Evolutionary conservation across 2,797 vertebrate species (phyloP).

Genomic region (Sebastes matsubarae): DNA sequence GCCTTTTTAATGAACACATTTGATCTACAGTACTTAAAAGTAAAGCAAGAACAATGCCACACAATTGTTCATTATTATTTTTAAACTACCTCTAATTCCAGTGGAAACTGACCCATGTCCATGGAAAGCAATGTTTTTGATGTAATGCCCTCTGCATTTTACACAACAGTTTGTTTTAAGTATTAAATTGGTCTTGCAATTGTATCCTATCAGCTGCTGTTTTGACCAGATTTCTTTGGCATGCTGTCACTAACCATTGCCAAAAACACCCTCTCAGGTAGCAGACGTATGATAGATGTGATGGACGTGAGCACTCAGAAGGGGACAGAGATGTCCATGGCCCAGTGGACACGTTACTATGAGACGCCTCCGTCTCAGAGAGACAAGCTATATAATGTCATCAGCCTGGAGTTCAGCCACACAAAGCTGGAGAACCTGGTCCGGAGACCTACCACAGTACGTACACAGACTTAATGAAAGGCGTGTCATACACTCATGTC

Average conservation of each 20-base stretch:
- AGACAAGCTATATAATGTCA: slow-evolving; percentile 96
- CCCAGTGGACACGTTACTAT: slow-evolving; percentile 96
- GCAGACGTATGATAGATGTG: slow-evolving; percentile 95
- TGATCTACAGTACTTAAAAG: not conserved
- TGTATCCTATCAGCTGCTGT: not conserved
- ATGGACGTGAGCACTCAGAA: slow-evolving; percentile 98
- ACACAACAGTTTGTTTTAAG: not conserved
- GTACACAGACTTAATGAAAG: not conserved
- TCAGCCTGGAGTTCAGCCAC: slow-evolving; percentile 98
- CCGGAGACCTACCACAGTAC: slow-evolving; percentile 88
- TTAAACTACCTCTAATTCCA: not conserved
- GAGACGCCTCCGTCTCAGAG: slow-evolving; percentile 91
- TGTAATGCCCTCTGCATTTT: not conserved
- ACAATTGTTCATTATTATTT: not conserved
- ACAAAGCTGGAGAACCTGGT: slow-evolving; percentile 96
- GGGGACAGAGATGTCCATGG: slow-evolving; percentile 99
- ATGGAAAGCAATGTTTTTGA: not conserved
- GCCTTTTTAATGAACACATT: not conserved
- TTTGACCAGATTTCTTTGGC: not conserved
- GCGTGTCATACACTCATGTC: not conserved
- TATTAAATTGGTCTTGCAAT: not conserved
- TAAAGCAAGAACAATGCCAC: not conserved
- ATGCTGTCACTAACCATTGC: not conserved
- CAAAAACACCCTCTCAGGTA: slow-evolving; percentile 79
- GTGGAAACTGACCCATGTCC: not conserved